Evolutionary conservation across 2,888 invertebrate genomes (phyloP).

Genomic region (Nezara viridula): DNA sequence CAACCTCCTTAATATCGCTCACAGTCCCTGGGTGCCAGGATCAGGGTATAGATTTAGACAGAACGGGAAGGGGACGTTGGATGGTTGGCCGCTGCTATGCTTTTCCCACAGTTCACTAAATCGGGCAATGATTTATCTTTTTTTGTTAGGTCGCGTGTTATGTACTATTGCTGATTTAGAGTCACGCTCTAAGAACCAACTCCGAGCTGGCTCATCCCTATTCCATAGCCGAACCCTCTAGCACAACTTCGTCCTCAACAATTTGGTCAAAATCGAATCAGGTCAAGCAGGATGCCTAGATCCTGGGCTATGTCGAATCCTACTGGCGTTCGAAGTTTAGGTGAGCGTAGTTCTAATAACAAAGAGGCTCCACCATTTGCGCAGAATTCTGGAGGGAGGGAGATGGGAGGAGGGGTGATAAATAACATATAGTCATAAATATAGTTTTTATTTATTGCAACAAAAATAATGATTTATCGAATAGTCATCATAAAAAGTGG

Average conservation of each 20-base stretch:
- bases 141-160: slow-evolving; percentile 8
- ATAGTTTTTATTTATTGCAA: too few relatives aligned
- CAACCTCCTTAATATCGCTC: too few relatives aligned
- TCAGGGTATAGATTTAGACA: neutral
- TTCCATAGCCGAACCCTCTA: neutral
- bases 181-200: slow-evolving; percentile 3
- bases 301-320: neutral
- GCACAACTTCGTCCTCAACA: neutral
- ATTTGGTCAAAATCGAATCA: neutral
- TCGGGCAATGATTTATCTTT: slow-evolving; percentile 9
- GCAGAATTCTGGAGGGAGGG: too few relatives aligned
- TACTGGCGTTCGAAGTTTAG: neutral
- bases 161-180: slow-evolving; percentile 21
- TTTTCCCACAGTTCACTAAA: neutral
- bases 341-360: neutral
- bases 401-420: too few relatives aligned
- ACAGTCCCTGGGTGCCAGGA: neutral
- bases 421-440: too few relatives aligned
- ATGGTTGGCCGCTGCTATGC: neutral
- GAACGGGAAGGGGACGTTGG: neutral
- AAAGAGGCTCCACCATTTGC: too few relatives aligned
- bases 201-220: neutral
- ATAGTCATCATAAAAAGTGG: too few relatives aligned
- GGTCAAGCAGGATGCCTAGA: neutral
- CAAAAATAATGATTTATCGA: too few relatives aligned